These are phyloP conservation scores for Pimephales promelas DNA, from an alignment of 2,113 vertebrate genomes.

Conservation along the genomic window DNA sequence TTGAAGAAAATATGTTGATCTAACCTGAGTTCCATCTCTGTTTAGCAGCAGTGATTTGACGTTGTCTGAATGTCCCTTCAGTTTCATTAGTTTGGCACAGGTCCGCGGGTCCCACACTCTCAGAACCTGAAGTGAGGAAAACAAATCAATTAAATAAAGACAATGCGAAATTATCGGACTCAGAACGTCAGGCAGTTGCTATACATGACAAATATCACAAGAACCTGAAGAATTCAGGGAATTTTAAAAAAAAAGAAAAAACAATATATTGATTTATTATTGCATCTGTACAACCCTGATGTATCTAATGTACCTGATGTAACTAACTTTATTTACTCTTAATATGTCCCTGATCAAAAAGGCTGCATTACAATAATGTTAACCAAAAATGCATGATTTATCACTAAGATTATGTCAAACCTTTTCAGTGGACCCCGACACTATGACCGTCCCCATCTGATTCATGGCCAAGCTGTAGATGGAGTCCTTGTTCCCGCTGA, in stretches of 20 bases:
- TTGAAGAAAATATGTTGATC: background rate
- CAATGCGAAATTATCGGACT: background rate
- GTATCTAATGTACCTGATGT: too few relatives aligned
- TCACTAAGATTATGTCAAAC: constrained; percentile 64
- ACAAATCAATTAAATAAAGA: background rate
- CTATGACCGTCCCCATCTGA: constrained; percentile 98
- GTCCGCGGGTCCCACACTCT: constrained; percentile 98
- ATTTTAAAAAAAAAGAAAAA: background rate
- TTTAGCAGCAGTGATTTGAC: constrained; percentile 94
- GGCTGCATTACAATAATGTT: too few relatives aligned
- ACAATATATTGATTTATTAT: background rate
- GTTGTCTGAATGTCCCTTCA: constrained; percentile 97
- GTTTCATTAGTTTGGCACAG: constrained; percentile 97
- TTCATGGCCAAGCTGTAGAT: constrained; percentile 99
- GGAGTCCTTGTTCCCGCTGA: constrained; percentile 98
- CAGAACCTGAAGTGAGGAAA: constrained; percentile 78
- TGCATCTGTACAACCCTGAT: background rate
- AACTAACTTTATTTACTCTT: background rate
- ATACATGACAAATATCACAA: background rate
- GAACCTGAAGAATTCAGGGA: background rate
- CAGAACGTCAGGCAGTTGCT: background rate
- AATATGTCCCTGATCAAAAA: background rate
- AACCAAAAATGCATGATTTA: background rate
- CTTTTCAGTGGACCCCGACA: constrained; percentile 98
- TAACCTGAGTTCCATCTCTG: constrained; percentile 95